Evolutionary conservation across 37 sponge, comb jelly and placozoan species (phyloP).

Genomic region (Cliona cf. orientalis): DNA sequence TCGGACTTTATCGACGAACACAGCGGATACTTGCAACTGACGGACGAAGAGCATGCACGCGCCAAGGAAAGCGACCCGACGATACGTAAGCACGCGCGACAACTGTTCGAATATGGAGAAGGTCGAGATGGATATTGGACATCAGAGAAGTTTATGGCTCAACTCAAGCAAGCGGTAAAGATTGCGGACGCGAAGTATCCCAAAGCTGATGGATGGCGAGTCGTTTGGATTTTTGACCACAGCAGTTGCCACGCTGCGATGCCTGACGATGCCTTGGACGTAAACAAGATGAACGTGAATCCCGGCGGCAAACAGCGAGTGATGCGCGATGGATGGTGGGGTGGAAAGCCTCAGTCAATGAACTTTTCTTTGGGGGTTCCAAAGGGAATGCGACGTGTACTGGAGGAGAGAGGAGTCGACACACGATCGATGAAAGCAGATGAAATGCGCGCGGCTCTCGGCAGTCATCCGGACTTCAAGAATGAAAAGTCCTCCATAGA

Average conservation of each 20-base stretch:
- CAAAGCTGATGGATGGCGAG: conserved; percentile 41
- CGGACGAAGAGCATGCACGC: conserved; percentile 1
- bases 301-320: conserved; percentile 45
- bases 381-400: background rate
- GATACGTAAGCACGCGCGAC: background rate
- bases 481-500: conserved; percentile 31
- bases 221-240: conserved; percentile 62
- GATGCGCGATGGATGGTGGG: conserved; percentile 39
- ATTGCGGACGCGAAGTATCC: conserved; percentile 67
- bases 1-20: conserved; percentile 48
- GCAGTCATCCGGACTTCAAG: conserved; percentile 37
- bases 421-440: conserved; percentile 27
- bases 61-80: background rate
- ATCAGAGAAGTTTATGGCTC: conserved; percentile 34
- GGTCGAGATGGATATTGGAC: conserved; percentile 37
- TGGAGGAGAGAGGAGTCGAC: conserved; percentile 22
- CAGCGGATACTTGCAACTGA: conserved; percentile 19
- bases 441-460: conserved; percentile 22
- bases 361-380: conserved; percentile 22
- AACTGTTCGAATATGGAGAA: conserved; percentile 15
- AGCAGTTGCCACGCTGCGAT: conserved; percentile 56
- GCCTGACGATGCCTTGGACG: conserved; percentile 54
- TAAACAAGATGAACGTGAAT: conserved; percentile 25
- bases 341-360: background rate
- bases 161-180: conserved; percentile 34